Conservation (phyloP, 2,113 vertebrate species). For the Oostethus manadensis region DNA sequence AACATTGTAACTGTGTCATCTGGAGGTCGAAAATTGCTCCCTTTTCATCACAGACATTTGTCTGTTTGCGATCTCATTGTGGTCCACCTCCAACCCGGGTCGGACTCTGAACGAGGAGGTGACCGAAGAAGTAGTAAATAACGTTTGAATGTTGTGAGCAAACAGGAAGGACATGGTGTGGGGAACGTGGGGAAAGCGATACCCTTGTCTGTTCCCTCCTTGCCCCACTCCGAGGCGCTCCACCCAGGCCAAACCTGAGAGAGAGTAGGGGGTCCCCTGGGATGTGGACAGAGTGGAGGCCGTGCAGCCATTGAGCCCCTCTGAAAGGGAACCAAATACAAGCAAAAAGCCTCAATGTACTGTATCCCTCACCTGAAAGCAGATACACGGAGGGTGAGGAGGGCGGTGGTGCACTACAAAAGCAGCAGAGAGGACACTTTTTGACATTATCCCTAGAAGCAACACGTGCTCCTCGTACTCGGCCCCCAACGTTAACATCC, state of each 20-base stretch:
- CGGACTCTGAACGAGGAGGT: constrained; percentile 39
- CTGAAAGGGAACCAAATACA: constrained; percentile 79
- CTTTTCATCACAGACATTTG: constrained; percentile 48
- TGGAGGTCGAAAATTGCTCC: constrained; percentile 23
- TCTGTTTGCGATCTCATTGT: constrained; percentile 66
- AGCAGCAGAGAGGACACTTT: constrained; percentile 17
- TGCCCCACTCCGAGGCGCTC: constrained; percentile 76
- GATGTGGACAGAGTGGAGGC: constrained; percentile 62
- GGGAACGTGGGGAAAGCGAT: constrained; percentile 73
- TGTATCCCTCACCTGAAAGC: constrained; percentile 71
- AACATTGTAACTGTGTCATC: no score
- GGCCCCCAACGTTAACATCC: neutral
- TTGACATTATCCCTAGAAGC: neutral
- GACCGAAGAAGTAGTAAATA: constrained; percentile 42
- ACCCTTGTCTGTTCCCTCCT: constrained; percentile 78
- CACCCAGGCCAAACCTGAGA: constrained; percentile 72
- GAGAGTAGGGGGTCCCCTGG: constrained; percentile 79
- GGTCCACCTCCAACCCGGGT: neutral
- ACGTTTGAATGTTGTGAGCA: neutral
- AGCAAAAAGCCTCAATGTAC: constrained; percentile 72
- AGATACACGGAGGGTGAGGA: constrained; percentile 55
- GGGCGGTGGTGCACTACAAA: constrained; percentile 30
- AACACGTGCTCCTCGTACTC: neutral
- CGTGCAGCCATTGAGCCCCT: constrained; percentile 71
- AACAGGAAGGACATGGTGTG: neutral